A percentile compares a stretch with the other conserved stretches of the same genome.
phyloP scores from a whole-genome alignment of 2,888 invertebrate genomes.

The Heliconius ismenius region DNA sequence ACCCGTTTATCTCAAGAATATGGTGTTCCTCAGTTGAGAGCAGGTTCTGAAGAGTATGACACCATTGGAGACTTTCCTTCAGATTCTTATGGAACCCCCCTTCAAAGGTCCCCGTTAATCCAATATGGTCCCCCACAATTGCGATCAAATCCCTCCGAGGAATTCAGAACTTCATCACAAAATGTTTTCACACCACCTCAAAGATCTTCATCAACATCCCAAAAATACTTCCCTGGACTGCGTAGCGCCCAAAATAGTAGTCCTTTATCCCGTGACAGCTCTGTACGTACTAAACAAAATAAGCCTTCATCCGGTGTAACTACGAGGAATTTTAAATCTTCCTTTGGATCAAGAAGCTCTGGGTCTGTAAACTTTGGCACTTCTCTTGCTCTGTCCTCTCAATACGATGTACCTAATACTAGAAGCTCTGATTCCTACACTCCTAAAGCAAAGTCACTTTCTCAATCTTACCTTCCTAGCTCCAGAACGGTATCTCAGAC shows the following conservation, averaged over 20 bases:
- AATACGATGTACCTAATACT: conserved; percentile 53
- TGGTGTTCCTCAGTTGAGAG: conserved; percentile 44
- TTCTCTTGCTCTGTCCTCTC: conserved; percentile 50
- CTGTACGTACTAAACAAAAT: conserved; percentile 53
- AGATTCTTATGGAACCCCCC: conserved; percentile 50
- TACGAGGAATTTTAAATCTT: conserved; percentile 53
- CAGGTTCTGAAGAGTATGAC: conserved; percentile 48
- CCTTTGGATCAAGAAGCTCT: conserved; percentile 42
- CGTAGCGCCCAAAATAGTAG: conserved; percentile 33
- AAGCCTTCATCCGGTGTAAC: conserved; percentile 51
- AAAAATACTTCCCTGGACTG: conserved; percentile 52
- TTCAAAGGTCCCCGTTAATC: conserved; percentile 48
- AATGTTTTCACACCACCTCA: conserved; percentile 32
- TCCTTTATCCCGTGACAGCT: conserved; percentile 36
- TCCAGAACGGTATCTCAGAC: conserved; percentile 54
- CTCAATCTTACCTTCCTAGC: conserved; percentile 55
- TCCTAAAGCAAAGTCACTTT: conserved; percentile 54
- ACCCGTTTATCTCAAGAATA: conserved; percentile 49
- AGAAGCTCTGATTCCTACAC: conserved; percentile 54
- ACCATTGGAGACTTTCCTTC: conserved; percentile 43
- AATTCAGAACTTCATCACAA: conserved; percentile 56
- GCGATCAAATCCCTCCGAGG: conserved; percentile 54
- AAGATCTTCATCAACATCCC: conserved; percentile 47
- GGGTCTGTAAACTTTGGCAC: conserved; percentile 48
- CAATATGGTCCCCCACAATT: conserved; percentile 54